phyloP scores from a whole-genome alignment of 1,140 invertebrate species.

The Hirudo medicinalis region DNA sequence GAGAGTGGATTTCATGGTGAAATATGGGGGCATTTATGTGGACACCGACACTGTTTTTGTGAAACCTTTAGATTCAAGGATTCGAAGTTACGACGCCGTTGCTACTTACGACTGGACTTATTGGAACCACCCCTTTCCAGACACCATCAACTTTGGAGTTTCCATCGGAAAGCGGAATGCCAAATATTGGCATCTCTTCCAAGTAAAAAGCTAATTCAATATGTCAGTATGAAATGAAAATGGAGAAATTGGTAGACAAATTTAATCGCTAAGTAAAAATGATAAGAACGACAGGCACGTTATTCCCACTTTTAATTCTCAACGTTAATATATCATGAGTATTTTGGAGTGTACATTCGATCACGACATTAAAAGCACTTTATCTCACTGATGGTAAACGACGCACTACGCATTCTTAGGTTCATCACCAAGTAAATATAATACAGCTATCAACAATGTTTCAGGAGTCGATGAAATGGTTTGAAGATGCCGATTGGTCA shows the following conservation, averaged over 20 bases:
- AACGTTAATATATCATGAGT: too few relatives aligned
- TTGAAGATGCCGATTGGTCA: slow-evolving; percentile 23
- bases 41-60: slow-evolving; percentile 24
- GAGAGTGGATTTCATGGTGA: slow-evolving; percentile 24
- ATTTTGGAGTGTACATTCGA: too few relatives aligned
- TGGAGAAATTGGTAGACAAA: too few relatives aligned
- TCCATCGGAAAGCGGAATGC: slow-evolving; percentile 22
- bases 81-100: slow-evolving; percentile 21
- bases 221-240: not conserved
- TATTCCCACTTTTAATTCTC: too few relatives aligned
- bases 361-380: too few relatives aligned
- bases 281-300: too few relatives aligned
- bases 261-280: too few relatives aligned
- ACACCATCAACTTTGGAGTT: slow-evolving; percentile 25
- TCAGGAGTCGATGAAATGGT: slow-evolving; percentile 24
- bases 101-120: slow-evolving; percentile 24
- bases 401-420: too few relatives aligned
- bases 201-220: not conserved
- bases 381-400: too few relatives aligned
- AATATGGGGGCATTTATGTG: slow-evolving; percentile 24
- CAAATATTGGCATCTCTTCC: slow-evolving; percentile 21
- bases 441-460: not conserved
- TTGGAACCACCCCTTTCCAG: slow-evolving; percentile 24
- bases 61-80: slow-evolving; percentile 19
- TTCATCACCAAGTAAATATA: too few relatives aligned